These are phyloP conservation scores for Tachysurus vachellii DNA, from an alignment of 2,113 vertebrate species.

Conservation along the genomic window DNA sequence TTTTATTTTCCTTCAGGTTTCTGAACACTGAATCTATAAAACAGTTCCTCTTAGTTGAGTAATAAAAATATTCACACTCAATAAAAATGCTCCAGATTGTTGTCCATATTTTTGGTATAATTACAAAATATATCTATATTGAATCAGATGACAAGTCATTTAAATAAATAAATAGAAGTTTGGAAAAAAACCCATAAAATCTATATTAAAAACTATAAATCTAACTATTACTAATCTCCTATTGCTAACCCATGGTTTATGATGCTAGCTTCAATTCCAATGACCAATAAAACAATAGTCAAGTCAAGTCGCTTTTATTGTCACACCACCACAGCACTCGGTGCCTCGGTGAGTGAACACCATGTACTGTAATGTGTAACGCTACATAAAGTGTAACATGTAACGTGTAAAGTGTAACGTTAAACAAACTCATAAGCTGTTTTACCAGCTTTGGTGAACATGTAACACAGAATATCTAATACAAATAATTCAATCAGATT, in stretches of 20 bases:
- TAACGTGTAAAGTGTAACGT: neutral
- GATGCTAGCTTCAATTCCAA: neutral
- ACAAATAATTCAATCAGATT: neutral
- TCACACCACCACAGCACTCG: too few species aligned
- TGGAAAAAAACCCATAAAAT: neutral
- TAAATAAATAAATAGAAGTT: neutral
- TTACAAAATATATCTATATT: neutral
- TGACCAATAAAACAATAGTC: neutral
- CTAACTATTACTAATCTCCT: neutral
- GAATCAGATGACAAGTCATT: neutral
- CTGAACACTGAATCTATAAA: neutral
- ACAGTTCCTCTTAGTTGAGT: neutral
- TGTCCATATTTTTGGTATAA: neutral
- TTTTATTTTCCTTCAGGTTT: neutral
- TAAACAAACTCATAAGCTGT: neutral
- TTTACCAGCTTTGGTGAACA: neutral
- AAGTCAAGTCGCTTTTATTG: too few species aligned
- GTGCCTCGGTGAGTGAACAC: too few species aligned
- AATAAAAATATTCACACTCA: neutral
- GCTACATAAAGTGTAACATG: too few species aligned
- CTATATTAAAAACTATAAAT: neutral
- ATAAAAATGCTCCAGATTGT: neutral
- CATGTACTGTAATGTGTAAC: too few species aligned
- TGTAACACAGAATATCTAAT: neutral
- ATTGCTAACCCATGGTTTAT: neutral